Evolutionary conservation across 1,140 invertebrate genomes (phyloP).

Genomic region (Cydia strobilella): DNA sequence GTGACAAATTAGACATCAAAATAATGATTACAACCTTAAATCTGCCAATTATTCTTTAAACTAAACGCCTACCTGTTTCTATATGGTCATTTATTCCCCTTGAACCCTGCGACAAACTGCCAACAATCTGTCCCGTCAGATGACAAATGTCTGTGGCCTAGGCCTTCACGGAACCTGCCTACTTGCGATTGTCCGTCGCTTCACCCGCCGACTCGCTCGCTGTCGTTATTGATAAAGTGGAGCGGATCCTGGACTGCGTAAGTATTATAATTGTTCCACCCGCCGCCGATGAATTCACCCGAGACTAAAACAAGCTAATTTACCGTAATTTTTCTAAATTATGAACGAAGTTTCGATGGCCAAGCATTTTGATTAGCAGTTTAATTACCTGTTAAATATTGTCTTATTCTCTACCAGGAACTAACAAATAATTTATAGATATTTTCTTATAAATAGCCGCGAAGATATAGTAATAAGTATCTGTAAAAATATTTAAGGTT

Average conservation of each 20-base stretch:
- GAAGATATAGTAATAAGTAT: neutral
- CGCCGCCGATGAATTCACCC: neutral
- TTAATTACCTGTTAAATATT: no score
- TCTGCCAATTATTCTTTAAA: neutral
- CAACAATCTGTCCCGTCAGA: slow-evolving; percentile 7
- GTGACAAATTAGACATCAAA: no score
- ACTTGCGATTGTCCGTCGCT: slow-evolving; percentile 5
- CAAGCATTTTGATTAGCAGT: no score
- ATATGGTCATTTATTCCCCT: neutral
- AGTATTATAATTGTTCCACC: neutral
- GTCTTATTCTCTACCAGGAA: no score
- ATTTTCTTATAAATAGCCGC: no score
- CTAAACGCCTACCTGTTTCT: neutral
- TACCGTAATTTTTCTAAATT: neutral
- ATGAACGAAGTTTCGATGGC: no score
- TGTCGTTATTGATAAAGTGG: slow-evolving; percentile 19
- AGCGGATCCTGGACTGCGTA: neutral
- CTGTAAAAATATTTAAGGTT: neutral
- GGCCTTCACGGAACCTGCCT: slow-evolving; percentile 5
- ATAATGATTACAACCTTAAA: neutral
- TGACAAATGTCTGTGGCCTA: slow-evolving; percentile 6
- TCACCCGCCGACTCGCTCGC: neutral
- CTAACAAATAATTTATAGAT: no score
- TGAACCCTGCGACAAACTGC: neutral
- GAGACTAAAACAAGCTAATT: neutral